Evolutionary conservation across 2,888 invertebrate species (phyloP), one percentile per base, ranked within the genome.

Genomic region (Myopa testacea): DNA sequence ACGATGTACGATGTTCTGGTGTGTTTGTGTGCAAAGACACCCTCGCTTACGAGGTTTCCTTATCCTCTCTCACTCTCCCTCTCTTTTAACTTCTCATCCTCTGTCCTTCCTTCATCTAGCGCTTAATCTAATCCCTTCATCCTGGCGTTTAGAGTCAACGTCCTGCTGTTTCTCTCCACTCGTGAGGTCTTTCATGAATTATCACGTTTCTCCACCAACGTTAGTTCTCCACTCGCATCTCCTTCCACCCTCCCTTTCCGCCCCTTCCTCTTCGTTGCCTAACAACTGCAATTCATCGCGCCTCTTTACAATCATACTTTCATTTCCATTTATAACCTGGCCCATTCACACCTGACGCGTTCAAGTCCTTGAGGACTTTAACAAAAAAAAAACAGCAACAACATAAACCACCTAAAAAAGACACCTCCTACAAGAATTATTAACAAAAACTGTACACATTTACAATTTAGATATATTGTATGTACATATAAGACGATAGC

Each of bases 101-200:
- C 37, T 14, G 26, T 3, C 37, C 37, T 8, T 16, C 4, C 65
- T 3, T 14, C 38, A 8, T 34, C 38, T 6, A 38, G 4, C 65
- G 37, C 10, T 38, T 34, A 34, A 34, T 65, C 37, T 16, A 63
- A 45, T 45, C 6, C 19, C 60, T 45, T 50, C 75, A 40, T 70
- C 77, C 68, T 75, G 75, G 40, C 76, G 78, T 75, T 62, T 78
- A 81, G 79, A 81, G 81, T 81, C 81, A 81, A 80, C 78, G 81
- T 80, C 79, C 81, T 78, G 76, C 63, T 76, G 50, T 52, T 77
- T 75, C 19, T 63, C 34, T 63, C 19, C 12, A 16, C 58, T 38
- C 65, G 38, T 68, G 26, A 52, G 12, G 63, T 80, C 82, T 82
- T 82, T 86, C 84, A 86, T 86, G 87, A 87, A 85, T 86, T 85